Evolutionary conservation across 2,113 vertebrate genomes (phyloP), one percentile per base, ranked within the genome.

Genomic region (Pungitius pungitius): DNA sequence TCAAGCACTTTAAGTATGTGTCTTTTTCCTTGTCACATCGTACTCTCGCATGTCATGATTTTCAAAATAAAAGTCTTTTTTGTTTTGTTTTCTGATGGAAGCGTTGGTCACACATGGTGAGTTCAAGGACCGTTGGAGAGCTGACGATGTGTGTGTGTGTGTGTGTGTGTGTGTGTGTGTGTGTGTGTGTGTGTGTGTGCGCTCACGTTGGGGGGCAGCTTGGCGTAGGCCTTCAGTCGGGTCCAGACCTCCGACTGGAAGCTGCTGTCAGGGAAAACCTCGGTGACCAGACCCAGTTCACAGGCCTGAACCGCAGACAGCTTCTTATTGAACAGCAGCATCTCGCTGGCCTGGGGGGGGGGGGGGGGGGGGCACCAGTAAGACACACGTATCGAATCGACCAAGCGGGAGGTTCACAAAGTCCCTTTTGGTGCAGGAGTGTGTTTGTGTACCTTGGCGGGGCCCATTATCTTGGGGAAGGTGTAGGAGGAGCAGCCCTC

Each of bases 291-390:
- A 8, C 96, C 96, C 24, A 83, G 82, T 18, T 93, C 84, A 77
- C 92, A 97, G 0, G 97, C 97, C 87, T 97, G 95, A 35, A 52
- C 49, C 24, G 97, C 96, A 13, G 96, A 95, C 74, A 99, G 80
- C 93, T 96, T 96, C 91, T 93, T 97, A 64, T 95, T 98, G 84
- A 99, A 99, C 77, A 98, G 77, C 68, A 99, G 89, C 87, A 98
- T 88, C 84, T 99, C 97, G n/a, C 37, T 88, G 57, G 96, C 96
- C 97, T 99, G 66, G 14, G 52, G 0, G 27, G 18, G 1, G 18
- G n/a, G 5, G 2, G 43, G 5, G 7, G 5, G 33, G 5, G 33
- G 33, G 33, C 33, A 35, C 33, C 33, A 35, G 33, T 35, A 35
- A 35, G 33, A 35, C 33, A 35, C 33, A 35, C 4, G 33, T 30